Conservation (phyloP, 2,797 vertebrate genomes). For the Oophaga sylvatica region DNA sequence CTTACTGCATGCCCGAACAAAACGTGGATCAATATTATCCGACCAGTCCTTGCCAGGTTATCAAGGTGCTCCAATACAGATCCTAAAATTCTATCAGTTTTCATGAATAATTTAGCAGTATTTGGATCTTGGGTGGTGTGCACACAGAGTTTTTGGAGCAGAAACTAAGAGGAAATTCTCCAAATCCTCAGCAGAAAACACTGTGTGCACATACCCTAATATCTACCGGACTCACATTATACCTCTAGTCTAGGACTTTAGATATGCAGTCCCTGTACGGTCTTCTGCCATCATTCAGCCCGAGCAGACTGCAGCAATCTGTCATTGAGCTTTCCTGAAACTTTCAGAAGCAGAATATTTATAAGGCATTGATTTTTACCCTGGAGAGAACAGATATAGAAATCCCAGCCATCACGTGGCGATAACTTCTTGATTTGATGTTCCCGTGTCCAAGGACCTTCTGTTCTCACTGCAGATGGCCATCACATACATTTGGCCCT, state of each 20-base stretch:
- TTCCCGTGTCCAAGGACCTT: background rate
- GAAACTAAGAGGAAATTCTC: too few species aligned
- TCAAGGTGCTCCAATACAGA: too few species aligned
- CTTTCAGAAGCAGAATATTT: background rate
- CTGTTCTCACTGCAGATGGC: background rate
- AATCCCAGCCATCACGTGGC: background rate
- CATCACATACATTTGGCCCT: background rate
- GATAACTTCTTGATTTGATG: background rate
- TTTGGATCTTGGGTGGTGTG: too few species aligned
- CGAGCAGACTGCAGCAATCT: background rate
- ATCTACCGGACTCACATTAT: background rate
- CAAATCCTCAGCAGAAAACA: too few species aligned
- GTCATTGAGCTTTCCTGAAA: background rate
- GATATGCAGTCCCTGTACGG: background rate
- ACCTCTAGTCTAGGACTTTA: background rate
- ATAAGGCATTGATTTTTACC: background rate
- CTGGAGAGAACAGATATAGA: background rate
- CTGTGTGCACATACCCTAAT: too few species aligned
- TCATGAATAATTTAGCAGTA: too few species aligned
- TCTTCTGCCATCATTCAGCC: conserved; percentile 7
- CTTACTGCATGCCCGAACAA: too few species aligned
- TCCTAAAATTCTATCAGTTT: too few species aligned
- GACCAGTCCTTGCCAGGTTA: too few species aligned
- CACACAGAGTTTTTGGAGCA: too few species aligned
- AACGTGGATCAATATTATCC: too few species aligned